Evolutionary conservation across 2,888 invertebrate species (phyloP).

Genomic region (Caenorhabditis sp.): DNA sequence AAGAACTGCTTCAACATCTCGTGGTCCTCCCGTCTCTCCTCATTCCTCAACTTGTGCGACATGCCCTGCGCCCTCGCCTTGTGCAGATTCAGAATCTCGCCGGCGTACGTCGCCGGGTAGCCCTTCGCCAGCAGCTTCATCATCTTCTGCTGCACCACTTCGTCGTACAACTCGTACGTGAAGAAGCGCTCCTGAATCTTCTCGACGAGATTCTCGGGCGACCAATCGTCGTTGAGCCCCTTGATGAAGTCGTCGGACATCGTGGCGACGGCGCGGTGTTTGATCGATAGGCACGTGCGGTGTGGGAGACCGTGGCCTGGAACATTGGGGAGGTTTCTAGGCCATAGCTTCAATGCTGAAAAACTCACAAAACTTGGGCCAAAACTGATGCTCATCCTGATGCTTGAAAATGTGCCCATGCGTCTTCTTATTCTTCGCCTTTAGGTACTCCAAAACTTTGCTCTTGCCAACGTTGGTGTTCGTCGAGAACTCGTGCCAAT

Average conservation of each 20-base stretch:
- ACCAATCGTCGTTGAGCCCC: conserved; percentile 11
- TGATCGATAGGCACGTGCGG: not conserved
- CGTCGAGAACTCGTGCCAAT: conserved; percentile 52
- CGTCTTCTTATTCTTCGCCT: not conserved
- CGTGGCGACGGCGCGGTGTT: conserved; percentile 25
- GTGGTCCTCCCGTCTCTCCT: conserved; percentile 31
- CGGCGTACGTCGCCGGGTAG: not conserved
- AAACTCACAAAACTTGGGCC: conserved; percentile 48
- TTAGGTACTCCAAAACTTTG: conserved; percentile 30
- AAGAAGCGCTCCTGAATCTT: not conserved
- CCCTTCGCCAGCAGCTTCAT: conserved; percentile 20
- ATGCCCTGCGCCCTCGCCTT: not conserved
- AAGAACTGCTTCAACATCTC: conserved; percentile 14
- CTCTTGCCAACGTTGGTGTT: not conserved
- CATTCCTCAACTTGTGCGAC: conserved; percentile 8
- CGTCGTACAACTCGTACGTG: not conserved
- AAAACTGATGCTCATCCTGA: conserved; percentile 39
- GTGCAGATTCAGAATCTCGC: conserved; percentile 10
- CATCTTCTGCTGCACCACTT: not conserved
- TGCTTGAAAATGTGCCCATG: conserved; percentile 9
- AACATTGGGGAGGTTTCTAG: not conserved
- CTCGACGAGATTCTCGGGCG: not conserved
- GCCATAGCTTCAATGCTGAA: not conserved
- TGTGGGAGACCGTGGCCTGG: conserved; percentile 41
- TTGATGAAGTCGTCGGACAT: conserved; percentile 18